Conservation (phyloP, 2,113 vertebrate genomes). For the Azemiops feae region DNA sequence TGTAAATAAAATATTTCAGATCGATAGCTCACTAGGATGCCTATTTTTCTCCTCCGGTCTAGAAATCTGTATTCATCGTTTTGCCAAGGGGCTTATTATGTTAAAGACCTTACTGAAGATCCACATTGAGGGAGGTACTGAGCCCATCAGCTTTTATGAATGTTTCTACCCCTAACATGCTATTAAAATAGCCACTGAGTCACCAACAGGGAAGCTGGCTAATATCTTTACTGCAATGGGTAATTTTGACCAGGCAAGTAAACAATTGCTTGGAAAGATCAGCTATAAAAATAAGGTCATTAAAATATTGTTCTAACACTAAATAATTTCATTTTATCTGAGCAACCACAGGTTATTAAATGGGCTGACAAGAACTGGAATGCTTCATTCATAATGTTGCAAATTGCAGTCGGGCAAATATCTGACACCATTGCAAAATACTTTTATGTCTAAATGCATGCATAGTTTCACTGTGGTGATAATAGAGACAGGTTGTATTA, state of each 20-base stretch:
- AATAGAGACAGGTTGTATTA: not conserved
- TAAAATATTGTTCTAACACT: conserved; percentile 31
- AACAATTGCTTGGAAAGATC: conserved; percentile 31
- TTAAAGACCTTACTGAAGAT: conserved; percentile 78
- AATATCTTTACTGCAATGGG: conserved; percentile 73
- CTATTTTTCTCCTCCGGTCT: conserved; percentile 34
- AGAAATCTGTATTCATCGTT: conserved; percentile 80
- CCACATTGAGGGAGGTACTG: conserved; percentile 71
- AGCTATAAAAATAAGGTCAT: conserved; percentile 21
- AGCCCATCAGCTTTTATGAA: conserved; percentile 71
- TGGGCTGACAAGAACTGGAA: not conserved
- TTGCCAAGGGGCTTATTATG: conserved; percentile 72
- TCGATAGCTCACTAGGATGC: conserved; percentile 67
- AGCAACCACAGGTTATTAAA: conserved; percentile 10
- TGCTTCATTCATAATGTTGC: not conserved
- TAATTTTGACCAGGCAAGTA: conserved; percentile 76
- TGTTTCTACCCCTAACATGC: conserved; percentile 69
- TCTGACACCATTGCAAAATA: not conserved
- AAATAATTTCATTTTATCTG: not conserved
- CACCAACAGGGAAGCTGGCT: conserved; percentile 76
- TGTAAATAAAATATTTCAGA: conserved; percentile 75
- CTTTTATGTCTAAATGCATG: not conserved
- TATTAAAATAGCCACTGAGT: conserved; percentile 81
- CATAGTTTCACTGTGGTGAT: not conserved
- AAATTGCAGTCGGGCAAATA: accelerated